Conservation (phyloP, 2,797 vertebrate genomes). For the Malacoraja senta region DNA sequence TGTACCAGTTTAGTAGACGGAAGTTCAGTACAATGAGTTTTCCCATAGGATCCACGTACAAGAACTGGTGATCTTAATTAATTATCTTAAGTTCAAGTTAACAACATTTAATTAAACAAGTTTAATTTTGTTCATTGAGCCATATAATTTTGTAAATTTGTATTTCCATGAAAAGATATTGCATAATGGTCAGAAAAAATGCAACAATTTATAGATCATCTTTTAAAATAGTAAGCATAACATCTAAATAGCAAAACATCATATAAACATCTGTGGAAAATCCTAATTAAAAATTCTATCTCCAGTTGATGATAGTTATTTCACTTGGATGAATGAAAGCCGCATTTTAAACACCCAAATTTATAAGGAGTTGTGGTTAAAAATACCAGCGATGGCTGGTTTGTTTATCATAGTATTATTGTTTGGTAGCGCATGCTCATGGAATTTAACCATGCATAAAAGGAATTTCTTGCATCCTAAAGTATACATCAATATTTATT, state of each 20-base stretch:
- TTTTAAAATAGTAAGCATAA: not conserved
- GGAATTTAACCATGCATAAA: not conserved
- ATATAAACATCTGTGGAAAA: not conserved
- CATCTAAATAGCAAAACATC: not conserved
- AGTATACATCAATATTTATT: slow-evolving; percentile 23
- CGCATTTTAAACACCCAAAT: not conserved
- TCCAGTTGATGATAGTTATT: not conserved
- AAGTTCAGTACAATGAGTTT: not conserved
- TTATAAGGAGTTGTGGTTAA: not conserved
- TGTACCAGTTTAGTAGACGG: not conserved
- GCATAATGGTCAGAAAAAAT: too few species aligned
- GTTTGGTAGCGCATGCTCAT: not conserved
- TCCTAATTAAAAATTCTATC: not conserved
- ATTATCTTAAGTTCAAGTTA: not conserved
- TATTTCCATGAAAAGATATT: not conserved
- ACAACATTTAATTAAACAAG: not conserved
- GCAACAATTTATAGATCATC: not conserved
- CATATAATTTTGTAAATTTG: not conserved
- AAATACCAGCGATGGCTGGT: not conserved
- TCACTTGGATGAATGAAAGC: not conserved
- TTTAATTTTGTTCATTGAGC: not conserved
- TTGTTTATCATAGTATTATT: not conserved
- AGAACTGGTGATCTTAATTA: not conserved
- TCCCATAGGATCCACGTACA: not conserved
- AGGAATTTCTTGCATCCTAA: not conserved